A percentile compares a stretch with the other conserved stretches of the same genome.
phyloP scores from a whole-genome alignment of 2,888 invertebrate genomes.

The Acanthosepion esculentum region DNA sequence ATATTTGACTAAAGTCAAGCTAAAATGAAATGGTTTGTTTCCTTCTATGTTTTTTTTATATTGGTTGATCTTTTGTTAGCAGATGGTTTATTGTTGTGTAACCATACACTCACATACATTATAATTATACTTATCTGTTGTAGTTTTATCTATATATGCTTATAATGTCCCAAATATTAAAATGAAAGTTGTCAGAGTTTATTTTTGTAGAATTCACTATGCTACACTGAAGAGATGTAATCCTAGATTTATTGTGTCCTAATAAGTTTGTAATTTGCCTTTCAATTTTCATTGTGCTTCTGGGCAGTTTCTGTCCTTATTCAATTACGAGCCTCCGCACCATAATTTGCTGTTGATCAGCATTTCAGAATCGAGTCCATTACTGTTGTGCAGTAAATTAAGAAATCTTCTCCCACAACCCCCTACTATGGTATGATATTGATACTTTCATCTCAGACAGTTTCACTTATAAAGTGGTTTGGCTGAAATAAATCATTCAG shows the following conservation, averaged over 20 bases:
- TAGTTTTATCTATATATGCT: not conserved
- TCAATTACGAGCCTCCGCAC: not conserved
- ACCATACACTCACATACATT: too few relatives aligned
- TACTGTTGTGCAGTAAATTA: not conserved
- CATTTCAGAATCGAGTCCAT: not conserved
- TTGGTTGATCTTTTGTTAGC: too few relatives aligned
- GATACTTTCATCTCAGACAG: too few relatives aligned
- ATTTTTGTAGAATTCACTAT: not conserved
- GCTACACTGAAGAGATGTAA: not conserved
- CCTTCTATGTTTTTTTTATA: too few relatives aligned
- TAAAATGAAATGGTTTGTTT: too few relatives aligned
- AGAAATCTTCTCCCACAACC: too few relatives aligned
- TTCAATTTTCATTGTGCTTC: conserved; percentile 12
- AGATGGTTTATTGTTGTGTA: too few relatives aligned
- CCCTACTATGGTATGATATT: too few relatives aligned
- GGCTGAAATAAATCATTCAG: not conserved
- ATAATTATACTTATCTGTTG: too few relatives aligned
- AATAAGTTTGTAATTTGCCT: not conserved
- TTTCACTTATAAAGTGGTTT: not conserved
- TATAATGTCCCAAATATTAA: not conserved
- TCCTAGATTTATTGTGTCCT: not conserved
- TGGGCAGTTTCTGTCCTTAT: not conserved
- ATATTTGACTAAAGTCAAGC: too few relatives aligned
- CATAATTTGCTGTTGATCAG: not conserved
- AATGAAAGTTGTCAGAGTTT: not conserved